These are phyloP conservation scores for Tetanocera ferruginea DNA, from an alignment of 2,888 invertebrate species.

Conservation along the genomic window DNA sequence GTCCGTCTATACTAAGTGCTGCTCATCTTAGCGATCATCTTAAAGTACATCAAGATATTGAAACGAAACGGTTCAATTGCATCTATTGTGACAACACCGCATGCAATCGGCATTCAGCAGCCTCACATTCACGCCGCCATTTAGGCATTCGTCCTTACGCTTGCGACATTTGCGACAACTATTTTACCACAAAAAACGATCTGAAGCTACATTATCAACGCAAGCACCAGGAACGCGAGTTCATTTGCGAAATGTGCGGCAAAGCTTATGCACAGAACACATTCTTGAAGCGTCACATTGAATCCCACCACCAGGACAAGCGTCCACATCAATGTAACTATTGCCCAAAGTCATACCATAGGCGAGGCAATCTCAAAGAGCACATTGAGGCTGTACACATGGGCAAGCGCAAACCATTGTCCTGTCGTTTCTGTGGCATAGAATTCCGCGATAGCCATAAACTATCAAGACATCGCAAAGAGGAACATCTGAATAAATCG, in stretches of 20 bases:
- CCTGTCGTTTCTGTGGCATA: conserved; percentile 64
- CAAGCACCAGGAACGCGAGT: conserved; percentile 61
- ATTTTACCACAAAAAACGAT: conserved; percentile 64
- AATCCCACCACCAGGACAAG: conserved; percentile 64
- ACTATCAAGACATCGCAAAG: conserved; percentile 64
- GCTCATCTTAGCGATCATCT: conserved; percentile 57
- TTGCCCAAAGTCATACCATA: conserved; percentile 64
- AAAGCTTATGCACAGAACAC: conserved; percentile 64
- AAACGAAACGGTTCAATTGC: conserved; percentile 60
- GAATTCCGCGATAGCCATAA: conserved; percentile 65
- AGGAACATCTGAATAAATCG: conserved; percentile 61
- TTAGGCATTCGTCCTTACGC: conserved; percentile 65
- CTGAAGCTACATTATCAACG: conserved; percentile 63
- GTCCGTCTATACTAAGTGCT: conserved; percentile 61
- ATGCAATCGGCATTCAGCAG: conserved; percentile 63
- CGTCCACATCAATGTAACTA: conserved; percentile 59
- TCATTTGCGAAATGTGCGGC: conserved; percentile 63
- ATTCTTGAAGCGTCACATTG: conserved; percentile 62
- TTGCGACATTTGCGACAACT: conserved; percentile 61
- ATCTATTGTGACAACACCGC: conserved; percentile 63
- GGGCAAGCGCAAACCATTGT: conserved; percentile 62
- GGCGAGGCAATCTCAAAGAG: conserved; percentile 63
- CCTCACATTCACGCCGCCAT: conserved; percentile 62
- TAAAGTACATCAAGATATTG: conserved; percentile 59
- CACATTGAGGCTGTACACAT: conserved; percentile 63